Evolutionary conservation across 1,140 invertebrate species (phyloP).

Genomic region (Aphaenogaster floridana): DNA sequence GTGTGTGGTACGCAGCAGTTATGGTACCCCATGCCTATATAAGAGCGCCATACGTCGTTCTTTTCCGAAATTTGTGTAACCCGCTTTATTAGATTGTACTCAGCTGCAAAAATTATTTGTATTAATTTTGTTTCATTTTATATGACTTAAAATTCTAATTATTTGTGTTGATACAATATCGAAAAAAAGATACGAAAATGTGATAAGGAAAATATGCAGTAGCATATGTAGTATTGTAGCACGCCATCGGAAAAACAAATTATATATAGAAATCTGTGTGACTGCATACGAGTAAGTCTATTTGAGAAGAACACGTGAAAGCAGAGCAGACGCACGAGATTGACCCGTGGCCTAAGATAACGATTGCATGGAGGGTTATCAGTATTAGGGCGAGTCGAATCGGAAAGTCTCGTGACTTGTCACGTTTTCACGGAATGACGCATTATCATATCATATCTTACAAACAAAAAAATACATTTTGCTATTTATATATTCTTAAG

Average conservation of each 20-base stretch:
- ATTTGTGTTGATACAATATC: not conserved
- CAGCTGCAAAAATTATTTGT: conserved; percentile 89
- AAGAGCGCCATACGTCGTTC: conserved; percentile 98
- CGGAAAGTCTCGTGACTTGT: conserved; percentile 78
- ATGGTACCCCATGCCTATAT: conserved; percentile 99
- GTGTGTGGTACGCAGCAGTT: conserved; percentile 98
- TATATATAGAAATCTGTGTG: conserved; percentile 12
- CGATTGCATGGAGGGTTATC: conserved; percentile 65
- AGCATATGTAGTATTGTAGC: not conserved
- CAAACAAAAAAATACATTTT: conserved; percentile 19
- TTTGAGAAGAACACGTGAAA: conserved; percentile 76
- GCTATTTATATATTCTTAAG: conserved; percentile 15
- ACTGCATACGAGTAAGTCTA: not conserved
- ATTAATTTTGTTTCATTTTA: not conserved
- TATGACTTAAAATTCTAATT: not conserved
- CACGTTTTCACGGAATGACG: conserved; percentile 70
- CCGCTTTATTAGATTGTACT: conserved; percentile 94
- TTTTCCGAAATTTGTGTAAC: conserved; percentile 93
- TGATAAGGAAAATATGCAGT: not conserved
- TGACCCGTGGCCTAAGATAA: conserved; percentile 71
- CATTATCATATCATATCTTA: not conserved
- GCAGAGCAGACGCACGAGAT: conserved; percentile 69
- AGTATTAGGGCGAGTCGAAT: conserved; percentile 32
- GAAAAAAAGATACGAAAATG: conserved; percentile 1
- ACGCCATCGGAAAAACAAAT: conserved; percentile 10